These are phyloP conservation scores for Axea sp. DNA, from an alignment of 2,888 invertebrate genomes.

Conservation along the genomic window DNA sequence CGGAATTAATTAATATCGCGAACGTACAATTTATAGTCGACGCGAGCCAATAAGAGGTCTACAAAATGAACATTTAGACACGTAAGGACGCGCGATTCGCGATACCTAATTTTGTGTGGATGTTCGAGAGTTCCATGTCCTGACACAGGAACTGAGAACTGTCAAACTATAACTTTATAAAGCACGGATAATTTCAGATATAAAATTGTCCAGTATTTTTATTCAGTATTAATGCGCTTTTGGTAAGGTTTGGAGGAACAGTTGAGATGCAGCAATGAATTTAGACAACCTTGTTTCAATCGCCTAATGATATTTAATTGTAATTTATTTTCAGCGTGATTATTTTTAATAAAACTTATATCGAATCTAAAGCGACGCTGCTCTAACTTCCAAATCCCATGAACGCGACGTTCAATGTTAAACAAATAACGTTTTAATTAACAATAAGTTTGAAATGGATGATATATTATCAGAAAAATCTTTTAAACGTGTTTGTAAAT, in stretches of 20 bases:
- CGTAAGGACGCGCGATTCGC: slow-evolving; percentile 56
- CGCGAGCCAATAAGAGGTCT: slow-evolving; percentile 55
- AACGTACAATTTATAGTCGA: slow-evolving; percentile 57
- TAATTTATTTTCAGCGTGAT: slow-evolving; percentile 1
- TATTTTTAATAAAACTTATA: slow-evolving; percentile 8
- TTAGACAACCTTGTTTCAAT: slow-evolving; percentile 2
- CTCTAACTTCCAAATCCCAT: slow-evolving; percentile 8
- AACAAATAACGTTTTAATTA: slow-evolving; percentile 8
- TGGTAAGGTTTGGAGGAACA: slow-evolving; percentile 5
- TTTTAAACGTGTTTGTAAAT: slow-evolving; percentile 37
- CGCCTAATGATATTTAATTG: slow-evolving; percentile 11
- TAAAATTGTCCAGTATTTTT: slow-evolving; percentile 14
- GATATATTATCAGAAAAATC: not conserved
- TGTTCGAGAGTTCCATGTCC: slow-evolving; percentile 29
- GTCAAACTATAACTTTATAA: slow-evolving; percentile 35
- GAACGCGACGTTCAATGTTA: slow-evolving; percentile 4
- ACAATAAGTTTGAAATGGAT: not conserved
- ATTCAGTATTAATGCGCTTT: slow-evolving; percentile 9
- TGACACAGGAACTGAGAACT: slow-evolving; percentile 16
- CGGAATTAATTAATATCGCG: slow-evolving; percentile 65
- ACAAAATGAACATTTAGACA: slow-evolving; percentile 52
- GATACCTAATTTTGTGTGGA: slow-evolving; percentile 49
- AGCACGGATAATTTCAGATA: slow-evolving; percentile 24
- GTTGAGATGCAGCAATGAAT: not conserved
- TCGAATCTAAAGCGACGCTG: not conserved